Conservation (phyloP, 1,140 invertebrate genomes). For the Phthorimaea operculella region DNA sequence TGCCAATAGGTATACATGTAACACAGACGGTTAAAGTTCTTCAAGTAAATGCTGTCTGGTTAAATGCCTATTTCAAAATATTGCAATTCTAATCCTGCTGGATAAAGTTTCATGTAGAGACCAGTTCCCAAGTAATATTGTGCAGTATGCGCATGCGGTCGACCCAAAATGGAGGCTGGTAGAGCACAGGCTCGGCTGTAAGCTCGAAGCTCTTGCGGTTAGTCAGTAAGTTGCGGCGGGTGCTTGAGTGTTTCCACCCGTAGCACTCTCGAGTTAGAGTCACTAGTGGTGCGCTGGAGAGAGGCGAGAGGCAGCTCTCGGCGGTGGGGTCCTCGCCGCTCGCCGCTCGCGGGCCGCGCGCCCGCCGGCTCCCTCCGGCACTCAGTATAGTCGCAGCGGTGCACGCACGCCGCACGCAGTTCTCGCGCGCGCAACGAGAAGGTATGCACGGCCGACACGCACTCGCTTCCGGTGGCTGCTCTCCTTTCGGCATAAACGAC, state of each 20-base stretch:
- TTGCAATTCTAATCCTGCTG: neutral
- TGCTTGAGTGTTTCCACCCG: slow-evolving; percentile 56
- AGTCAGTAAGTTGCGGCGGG: slow-evolving; percentile 40
- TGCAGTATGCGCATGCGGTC: neutral
- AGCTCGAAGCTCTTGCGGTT: slow-evolving; percentile 7
- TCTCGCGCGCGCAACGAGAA: slow-evolving; percentile 63
- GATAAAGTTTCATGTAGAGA: neutral
- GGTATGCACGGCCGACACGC: slow-evolving; percentile 50
- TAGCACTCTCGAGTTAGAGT: slow-evolving; percentile 56
- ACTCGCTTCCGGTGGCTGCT: slow-evolving; percentile 57
- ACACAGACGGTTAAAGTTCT: no score
- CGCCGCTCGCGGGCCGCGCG: slow-evolving; percentile 32
- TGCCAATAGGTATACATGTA: no score
- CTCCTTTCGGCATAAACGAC: slow-evolving; percentile 20
- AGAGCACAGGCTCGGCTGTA: slow-evolving; percentile 10
- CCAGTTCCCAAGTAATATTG: slow-evolving; percentile 2
- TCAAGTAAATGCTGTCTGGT: no score
- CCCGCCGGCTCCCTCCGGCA: slow-evolving; percentile 43
- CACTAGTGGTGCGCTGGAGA: slow-evolving; percentile 51
- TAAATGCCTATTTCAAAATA: neutral
- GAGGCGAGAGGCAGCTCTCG: slow-evolving; percentile 31
- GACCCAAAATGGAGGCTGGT: slow-evolving; percentile 6
- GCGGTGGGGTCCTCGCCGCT: slow-evolving; percentile 54
- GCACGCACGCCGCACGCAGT: slow-evolving; percentile 65
- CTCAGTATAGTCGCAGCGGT: slow-evolving; percentile 59